Base-by-base conservation (phyloP, 2,113 vertebrate genomes). In the Picathartes gymnocephalus region DNA sequence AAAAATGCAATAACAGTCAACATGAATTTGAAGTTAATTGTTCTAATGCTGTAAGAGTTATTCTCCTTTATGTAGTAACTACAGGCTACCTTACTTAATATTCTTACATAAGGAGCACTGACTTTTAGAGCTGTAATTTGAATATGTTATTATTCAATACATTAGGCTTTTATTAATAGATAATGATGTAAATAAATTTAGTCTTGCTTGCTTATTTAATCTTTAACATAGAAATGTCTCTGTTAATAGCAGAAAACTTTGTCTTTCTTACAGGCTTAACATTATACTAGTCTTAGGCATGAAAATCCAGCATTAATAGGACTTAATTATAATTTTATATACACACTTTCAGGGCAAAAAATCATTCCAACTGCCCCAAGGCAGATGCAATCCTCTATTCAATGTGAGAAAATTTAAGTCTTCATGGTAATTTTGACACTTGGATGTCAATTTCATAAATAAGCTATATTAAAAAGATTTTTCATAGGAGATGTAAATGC, bases 401-500 rank as follows among this genome's bases (percentile, higher is more conserved):
- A 66, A 9, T 74, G 60, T 62, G 60, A 74, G 33, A 92, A 72
- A 88, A 91, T 95, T 81, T 72, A 93, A 92, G 47, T 62, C 84
- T 91, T 86, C 73, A 68, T 89, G 87, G 77, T 84, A 81, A 91
- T 89, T 93, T 83, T 86, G 60, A 68, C 51, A 66, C 35, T 86
- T 61, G 50, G 27, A 35, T 61, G 39, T 81, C 84, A 87, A 81
- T 93, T 89, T 93, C 42, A 78, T 84, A 84, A 95, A 72, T 69
- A 81, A 85, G 12, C 15, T 71, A 30, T 74, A 74, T 92, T 66
- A 74, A 70, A 90, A 92, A 64, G 24, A 21, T 64, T 40, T 68
- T 86, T 88, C 64, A 23, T n/a, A 86, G 77, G 60, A 74, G 48
- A 39, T 50, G 30, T 54, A 81, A 78, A 44, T 39, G 7, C 48